Percentiles rank a stretch among this genome's conserved stretches.
Evolutionary conservation across 2,113 vertebrate genomes (phyloP).

Genomic region (chimpanzee (Pan troglodytes)): NHGRI_mPanTro3-v2.1_pri NC_072401.2:82837501-82838000

Average conservation of each 20-base stretch:
- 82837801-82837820: not conserved
- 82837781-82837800: not conserved
- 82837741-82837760: not conserved
- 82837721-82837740: not conserved
- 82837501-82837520: not conserved
- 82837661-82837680: not conserved
- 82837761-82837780: not conserved
- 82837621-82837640: not conserved
- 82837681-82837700: not conserved
- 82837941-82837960: not conserved
- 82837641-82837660: not conserved
- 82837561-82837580: not conserved
- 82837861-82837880: not conserved
- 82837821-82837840: not conserved
- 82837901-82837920: not conserved
- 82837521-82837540: conserved; percentile 25
- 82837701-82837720: not conserved
- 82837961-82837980: not conserved
- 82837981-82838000: not conserved
- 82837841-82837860: not conserved
- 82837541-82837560: not conserved
- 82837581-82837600: conserved; percentile 18
- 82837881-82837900: not conserved
- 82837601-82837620: not conserved
- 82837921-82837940: not conserved